phyloP scores from a whole-genome alignment of 2,113 vertebrate species.

The Dunckerocampus dactyliophorus region DNA sequence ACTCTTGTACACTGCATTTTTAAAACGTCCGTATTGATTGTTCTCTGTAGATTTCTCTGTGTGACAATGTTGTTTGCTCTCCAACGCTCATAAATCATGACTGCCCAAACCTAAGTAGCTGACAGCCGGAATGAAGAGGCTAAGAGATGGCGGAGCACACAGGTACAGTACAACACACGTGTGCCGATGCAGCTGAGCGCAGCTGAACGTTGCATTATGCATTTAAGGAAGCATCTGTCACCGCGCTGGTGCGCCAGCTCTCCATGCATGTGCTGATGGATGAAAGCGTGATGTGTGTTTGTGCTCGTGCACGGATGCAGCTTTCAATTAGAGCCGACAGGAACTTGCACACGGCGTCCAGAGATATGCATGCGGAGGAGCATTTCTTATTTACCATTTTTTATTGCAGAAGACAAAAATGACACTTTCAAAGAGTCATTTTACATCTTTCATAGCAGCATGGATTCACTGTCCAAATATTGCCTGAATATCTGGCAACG shows the following conservation, averaged over 20 bases:
- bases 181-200: conserved; percentile 14
- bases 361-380: conserved; percentile 29
- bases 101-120: conserved; percentile 11
- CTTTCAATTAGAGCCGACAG: conserved; percentile 55
- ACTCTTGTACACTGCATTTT: conserved; percentile 20
- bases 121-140: conserved; percentile 35
- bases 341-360: conserved; percentile 30
- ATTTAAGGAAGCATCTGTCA: conserved; percentile 50
- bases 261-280: conserved; percentile 29
- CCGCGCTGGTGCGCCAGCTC: conserved; percentile 18
- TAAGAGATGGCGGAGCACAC: conserved; percentile 3
- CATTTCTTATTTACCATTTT: neutral
- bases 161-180: conserved; percentile 14
- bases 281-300: conserved; percentile 33
- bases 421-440: too few relatives aligned
- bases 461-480: too few relatives aligned
- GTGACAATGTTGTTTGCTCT: neutral
- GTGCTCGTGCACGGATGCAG: conserved; percentile 27
- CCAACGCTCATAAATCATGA: conserved; percentile 20
- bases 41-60: neutral
- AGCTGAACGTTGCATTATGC: conserved; percentile 32
- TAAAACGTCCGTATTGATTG: conserved; percentile 29
- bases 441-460: too few relatives aligned
- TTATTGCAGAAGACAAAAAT: too few relatives aligned
- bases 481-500: too few relatives aligned